phyloP scores from a whole-genome alignment of 2,888 invertebrate species.

The Monoplex corrugatus region DNA sequence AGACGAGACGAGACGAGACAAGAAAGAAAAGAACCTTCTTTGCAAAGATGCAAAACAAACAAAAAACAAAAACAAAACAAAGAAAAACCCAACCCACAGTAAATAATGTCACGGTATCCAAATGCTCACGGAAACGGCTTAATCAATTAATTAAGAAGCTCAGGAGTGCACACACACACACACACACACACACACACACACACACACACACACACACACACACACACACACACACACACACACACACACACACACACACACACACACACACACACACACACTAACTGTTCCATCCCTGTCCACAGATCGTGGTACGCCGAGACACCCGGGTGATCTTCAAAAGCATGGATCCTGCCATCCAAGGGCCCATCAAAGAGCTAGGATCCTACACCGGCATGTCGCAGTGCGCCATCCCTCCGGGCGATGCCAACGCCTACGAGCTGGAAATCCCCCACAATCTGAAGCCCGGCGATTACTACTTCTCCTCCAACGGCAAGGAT shows the following conservation, averaged over 20 bases:
- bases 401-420: slow-evolving; percentile 57
- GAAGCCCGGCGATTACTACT: slow-evolving; percentile 57
- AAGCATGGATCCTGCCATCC: slow-evolving; percentile 29
- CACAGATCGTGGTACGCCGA: slow-evolving; percentile 52
- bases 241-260: slow-evolving; percentile 35
- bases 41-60: no score
- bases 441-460: slow-evolving; percentile 46
- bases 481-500: slow-evolving; percentile 41
- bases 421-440: slow-evolving; percentile 52
- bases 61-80: no score
- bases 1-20: no score
- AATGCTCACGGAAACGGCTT: no score
- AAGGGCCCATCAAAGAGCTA: slow-evolving; percentile 48
- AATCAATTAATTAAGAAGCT: no score
- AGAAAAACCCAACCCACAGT: no score
- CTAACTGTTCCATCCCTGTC: neutral
- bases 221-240: slow-evolving; percentile 24
- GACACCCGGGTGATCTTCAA: slow-evolving; percentile 58
- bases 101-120: no score
- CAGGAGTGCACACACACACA: no score
- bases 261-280: slow-evolving; percentile 34
- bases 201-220: slow-evolving; percentile 1
- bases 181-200: neutral
- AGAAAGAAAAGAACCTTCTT: no score
- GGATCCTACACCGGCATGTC: slow-evolving; percentile 54